phyloP scores from a whole-genome alignment of 2,888 invertebrate genomes.

The Sesamia inferens region DNA sequence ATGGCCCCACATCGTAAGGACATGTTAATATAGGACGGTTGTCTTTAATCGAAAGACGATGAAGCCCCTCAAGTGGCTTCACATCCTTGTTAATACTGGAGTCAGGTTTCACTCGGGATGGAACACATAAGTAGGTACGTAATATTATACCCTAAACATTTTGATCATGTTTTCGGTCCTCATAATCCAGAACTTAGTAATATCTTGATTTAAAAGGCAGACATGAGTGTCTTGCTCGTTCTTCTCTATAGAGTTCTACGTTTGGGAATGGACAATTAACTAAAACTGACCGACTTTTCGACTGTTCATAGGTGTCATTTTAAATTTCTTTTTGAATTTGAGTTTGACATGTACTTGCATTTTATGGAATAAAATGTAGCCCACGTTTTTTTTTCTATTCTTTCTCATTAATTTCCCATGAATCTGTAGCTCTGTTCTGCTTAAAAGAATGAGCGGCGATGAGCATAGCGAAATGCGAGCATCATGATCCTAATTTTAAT shows the following conservation, averaged over 20 bases:
- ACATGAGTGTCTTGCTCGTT: too few species aligned
- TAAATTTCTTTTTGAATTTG: too few species aligned
- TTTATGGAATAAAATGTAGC: background rate
- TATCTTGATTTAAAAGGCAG: background rate
- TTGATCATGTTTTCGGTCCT: background rate
- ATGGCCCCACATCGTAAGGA: background rate
- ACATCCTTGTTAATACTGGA: constrained; percentile 29
- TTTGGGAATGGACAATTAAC: background rate
- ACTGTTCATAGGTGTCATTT: background rate
- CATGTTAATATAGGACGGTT: background rate
- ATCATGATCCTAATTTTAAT: too few species aligned
- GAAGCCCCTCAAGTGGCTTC: constrained; percentile 28
- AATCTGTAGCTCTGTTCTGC: background rate
- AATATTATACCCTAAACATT: background rate
- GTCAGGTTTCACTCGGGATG: constrained; percentile 25
- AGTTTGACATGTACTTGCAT: background rate
- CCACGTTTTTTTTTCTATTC: rapidly evolving
- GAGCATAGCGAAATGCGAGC: too few species aligned
- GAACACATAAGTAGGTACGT: background rate
- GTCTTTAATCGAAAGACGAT: constrained; percentile 9
- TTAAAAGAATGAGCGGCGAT: background rate
- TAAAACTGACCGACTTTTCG: background rate
- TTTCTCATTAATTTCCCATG: too few species aligned
- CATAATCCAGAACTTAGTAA: background rate
- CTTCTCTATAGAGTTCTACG: background rate